Conservation (phyloP, 2,888 invertebrate species). For the Aleiodes testaceus region DNA sequence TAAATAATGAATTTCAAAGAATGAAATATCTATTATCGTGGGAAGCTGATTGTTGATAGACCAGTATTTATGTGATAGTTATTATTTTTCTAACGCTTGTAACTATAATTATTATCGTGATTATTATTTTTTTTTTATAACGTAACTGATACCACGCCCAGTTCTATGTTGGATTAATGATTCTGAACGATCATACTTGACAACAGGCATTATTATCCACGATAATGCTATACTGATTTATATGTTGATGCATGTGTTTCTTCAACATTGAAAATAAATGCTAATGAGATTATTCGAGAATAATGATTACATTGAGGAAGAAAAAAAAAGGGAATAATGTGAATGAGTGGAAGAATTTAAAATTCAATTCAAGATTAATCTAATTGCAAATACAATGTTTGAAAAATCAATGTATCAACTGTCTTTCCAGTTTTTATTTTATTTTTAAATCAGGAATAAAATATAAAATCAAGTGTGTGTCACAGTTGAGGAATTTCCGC, state of each 20-base stretch:
- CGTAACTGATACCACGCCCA: conserved; percentile 38
- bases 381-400: conserved; percentile 25
- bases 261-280: not conserved
- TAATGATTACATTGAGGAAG: conserved; percentile 33
- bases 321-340: not conserved
- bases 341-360: conserved; percentile 18
- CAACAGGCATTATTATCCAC: conserved; percentile 39
- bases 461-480: conserved; percentile 12
- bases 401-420: conserved; percentile 31
- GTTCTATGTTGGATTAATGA: conserved; percentile 37
- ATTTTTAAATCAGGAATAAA: conserved; percentile 10
- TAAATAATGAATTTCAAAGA: conserved; percentile 8
- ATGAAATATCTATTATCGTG: conserved; percentile 29
- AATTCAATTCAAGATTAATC: not conserved
- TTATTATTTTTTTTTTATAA: conserved; percentile 18
- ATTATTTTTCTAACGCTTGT: conserved; percentile 1
- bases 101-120: not conserved
- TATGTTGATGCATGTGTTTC: conserved; percentile 23
- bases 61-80: not conserved
- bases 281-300: conserved; percentile 39
- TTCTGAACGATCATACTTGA: conserved; percentile 22
- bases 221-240: conserved; percentile 28
- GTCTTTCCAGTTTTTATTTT: conserved; percentile 10
- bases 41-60: conserved; percentile 28
- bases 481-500: conserved; percentile 35